phyloP scores from a whole-genome alignment of 2,888 invertebrate species.

The Timema cristinae region DNA sequence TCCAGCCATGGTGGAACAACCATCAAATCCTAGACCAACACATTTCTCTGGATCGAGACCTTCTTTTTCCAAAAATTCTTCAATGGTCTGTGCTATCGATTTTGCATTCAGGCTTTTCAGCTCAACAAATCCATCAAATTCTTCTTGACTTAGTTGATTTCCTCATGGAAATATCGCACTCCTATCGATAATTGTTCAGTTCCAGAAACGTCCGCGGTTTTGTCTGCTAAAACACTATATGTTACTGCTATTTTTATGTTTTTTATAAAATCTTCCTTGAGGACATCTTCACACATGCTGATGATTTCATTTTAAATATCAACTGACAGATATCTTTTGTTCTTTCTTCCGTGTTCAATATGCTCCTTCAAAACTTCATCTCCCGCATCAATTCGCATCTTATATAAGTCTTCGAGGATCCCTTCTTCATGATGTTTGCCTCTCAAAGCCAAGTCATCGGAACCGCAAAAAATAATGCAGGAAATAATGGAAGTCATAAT shows the following conservation, averaged over 20 bases:
- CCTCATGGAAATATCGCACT: no score
- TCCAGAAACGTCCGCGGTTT: conserved; percentile 36
- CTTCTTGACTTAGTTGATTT: no score
- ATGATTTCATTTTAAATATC: conserved; percentile 40
- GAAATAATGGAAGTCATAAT: no score
- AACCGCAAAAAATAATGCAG: no score
- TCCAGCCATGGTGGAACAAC: conserved; percentile 38
- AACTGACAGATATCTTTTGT: conserved; percentile 37
- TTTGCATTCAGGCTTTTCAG: no score
- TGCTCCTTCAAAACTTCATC: conserved; percentile 36
- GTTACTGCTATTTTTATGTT: conserved; percentile 31
- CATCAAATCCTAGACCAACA: conserved; percentile 37
- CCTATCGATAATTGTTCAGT: no score
- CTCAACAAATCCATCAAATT: no score
- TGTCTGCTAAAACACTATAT: conserved; percentile 34
- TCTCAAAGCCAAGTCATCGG: no score
- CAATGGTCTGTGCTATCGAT: no score
- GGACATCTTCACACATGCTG: conserved; percentile 34
- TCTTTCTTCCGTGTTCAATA: conserved; percentile 35
- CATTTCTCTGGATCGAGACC: no score
- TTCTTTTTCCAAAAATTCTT: no score
- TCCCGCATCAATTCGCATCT: conserved; percentile 36
- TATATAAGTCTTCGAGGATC: conserved; percentile 34
- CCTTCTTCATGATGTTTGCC: conserved; percentile 31
- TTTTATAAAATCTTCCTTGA: conserved; percentile 25